phyloP scores from a whole-genome alignment of 2,888 invertebrate species.

The Drosophila affinis region DNA sequence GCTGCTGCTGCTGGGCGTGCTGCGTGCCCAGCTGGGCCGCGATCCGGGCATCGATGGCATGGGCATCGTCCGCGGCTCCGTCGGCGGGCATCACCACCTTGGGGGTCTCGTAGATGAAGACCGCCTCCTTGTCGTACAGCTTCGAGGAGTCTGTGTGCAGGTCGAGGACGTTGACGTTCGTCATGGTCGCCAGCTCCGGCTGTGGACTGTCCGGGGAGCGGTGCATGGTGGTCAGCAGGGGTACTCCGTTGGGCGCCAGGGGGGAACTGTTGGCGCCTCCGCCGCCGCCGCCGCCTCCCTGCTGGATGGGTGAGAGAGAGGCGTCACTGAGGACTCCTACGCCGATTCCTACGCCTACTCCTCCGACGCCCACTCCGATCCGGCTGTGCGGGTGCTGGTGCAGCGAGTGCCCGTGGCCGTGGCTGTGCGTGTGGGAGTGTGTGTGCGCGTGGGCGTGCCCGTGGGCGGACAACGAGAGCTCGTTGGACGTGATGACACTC shows the following conservation, averaged over 20 bases:
- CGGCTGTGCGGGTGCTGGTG: conserved; percentile 55
- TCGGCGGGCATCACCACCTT: conserved; percentile 81
- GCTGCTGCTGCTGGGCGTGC: conserved; percentile 38
- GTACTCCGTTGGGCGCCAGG: conserved; percentile 80
- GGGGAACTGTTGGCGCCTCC: conserved; percentile 74
- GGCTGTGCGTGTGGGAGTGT: conserved; percentile 55
- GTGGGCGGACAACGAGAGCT: conserved; percentile 74
- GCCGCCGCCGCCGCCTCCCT: conserved; percentile 69
- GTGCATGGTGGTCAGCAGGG: conserved; percentile 82
- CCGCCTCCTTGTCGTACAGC: conserved; percentile 83
- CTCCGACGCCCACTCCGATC: conserved; percentile 57
- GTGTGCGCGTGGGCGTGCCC: conserved; percentile 55
- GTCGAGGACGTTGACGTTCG: conserved; percentile 92
- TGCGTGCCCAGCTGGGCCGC: conserved; percentile 81
- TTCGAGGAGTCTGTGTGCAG: conserved; percentile 84
- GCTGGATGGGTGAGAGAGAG: conserved; percentile 70
- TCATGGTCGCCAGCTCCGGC: conserved; percentile 93
- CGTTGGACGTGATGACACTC: conserved; percentile 82
- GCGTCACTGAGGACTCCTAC: conserved; percentile 63
- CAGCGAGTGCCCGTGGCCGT: conserved; percentile 60
- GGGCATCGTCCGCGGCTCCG: conserved; percentile 74
- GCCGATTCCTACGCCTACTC: conserved; percentile 66
- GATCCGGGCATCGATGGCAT: conserved; percentile 83
- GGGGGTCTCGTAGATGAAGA: conserved; percentile 83
- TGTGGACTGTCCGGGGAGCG: conserved; percentile 87